A percentile compares a stretch with the other conserved stretches of the same genome.
phyloP scores from a whole-genome alignment of 1,140 invertebrate species.

The Bicyclus anynana region DNA sequence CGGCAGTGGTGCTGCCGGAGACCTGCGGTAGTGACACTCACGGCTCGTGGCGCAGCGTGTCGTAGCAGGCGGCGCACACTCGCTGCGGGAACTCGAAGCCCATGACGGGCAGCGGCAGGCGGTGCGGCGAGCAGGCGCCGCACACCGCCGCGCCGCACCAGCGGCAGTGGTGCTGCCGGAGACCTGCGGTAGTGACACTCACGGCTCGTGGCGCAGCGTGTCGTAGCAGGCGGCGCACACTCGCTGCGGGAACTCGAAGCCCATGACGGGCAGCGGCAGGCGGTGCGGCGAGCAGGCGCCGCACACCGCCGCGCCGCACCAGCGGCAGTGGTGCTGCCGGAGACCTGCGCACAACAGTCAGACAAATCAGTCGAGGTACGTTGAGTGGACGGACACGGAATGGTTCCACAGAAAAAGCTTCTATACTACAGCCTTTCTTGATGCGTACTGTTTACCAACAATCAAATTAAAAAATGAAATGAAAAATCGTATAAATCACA shows the following conservation, averaged over 20 bases:
- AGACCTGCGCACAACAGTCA: no score
- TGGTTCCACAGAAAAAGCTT: no score
- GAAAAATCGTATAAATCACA: no score
- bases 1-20: conserved; percentile 93
- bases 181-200: conserved; percentile 68
- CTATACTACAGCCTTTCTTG: no score
- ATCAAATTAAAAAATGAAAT: no score
- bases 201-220: conserved; percentile 91
- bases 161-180: conserved; percentile 93
- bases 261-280: conserved; percentile 95
- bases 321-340: conserved; percentile 93
- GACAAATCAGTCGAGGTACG: no score
- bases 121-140: conserved; percentile 92
- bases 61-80: conserved; percentile 95
- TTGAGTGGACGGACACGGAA: no score
- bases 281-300: conserved; percentile 93
- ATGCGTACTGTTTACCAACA: no score
- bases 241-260: conserved; percentile 98
- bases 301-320: conserved; percentile 96
- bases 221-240: conserved; percentile 95
- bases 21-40: conserved; percentile 75
- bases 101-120: conserved; percentile 94
- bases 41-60: conserved; percentile 90
- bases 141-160: conserved; percentile 96
- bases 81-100: conserved; percentile 98